Conservation (phyloP, 2,797 vertebrate genomes). For the Gouania willdenowi region DNA sequence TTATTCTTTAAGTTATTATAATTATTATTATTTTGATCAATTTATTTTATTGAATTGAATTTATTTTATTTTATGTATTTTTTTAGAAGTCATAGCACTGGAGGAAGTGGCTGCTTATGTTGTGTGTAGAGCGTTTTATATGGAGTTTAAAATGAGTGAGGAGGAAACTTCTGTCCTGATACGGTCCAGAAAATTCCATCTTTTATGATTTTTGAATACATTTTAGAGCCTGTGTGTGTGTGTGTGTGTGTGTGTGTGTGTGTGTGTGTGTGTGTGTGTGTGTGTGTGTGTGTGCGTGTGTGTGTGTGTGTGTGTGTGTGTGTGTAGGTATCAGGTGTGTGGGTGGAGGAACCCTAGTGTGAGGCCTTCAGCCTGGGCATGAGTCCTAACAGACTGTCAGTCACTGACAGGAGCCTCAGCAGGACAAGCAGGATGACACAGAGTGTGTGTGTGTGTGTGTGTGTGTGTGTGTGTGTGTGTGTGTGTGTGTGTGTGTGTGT, state of each 20-base stretch:
- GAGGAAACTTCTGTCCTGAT: no score
- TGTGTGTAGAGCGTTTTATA: no score
- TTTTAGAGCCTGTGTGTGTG: constrained; percentile 11
- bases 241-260: constrained; percentile 16
- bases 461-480: constrained; percentile 1
- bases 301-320: constrained; percentile 31
- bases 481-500: constrained; percentile 2
- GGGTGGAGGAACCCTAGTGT: constrained; percentile 68
- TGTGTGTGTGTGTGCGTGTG: no score
- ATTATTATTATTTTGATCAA: no score
- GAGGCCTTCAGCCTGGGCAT: constrained; percentile 68
- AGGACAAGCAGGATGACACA: constrained; percentile 31
- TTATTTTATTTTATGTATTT: no score
- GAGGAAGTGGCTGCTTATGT: no score
- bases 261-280: constrained; percentile 5
- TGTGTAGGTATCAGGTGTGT: constrained; percentile 69
- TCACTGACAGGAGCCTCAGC: constrained; percentile 63
- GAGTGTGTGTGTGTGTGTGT: constrained; percentile 35
- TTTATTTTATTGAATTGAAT: no score
- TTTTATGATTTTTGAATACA: constrained; percentile 23
- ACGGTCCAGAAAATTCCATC: neutral
- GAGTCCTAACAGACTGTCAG: constrained; percentile 64
- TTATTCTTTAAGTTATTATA: no score
- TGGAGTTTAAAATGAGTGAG: no score
- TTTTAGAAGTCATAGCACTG: no score